A percentile compares a stretch with the other conserved stretches of the same genome.
Conservation (phyloP, 2,888 invertebrate genomes). For the Dendrolimus houi region DNA sequence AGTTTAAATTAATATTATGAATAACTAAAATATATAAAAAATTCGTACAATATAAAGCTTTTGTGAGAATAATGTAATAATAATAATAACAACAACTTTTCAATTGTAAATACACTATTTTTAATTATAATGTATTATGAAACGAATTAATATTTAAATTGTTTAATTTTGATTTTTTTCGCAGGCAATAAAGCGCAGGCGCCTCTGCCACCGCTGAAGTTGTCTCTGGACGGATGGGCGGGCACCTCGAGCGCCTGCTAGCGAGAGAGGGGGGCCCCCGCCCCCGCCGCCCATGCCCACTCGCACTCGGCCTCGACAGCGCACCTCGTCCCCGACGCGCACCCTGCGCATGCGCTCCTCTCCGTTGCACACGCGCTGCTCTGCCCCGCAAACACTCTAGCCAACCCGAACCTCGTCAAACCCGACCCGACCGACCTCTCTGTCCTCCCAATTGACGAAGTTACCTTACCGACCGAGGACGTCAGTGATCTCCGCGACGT, state of each 20-base stretch:
- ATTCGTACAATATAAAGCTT: too few species aligned
- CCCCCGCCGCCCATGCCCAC: conserved; percentile 12
- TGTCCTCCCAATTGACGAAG: conserved; percentile 42
- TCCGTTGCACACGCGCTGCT: conserved; percentile 55
- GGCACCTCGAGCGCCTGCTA: conserved; percentile 73
- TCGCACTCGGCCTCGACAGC: conserved; percentile 19
- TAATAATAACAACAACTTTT: neutral
- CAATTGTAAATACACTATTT: conserved; percentile 4
- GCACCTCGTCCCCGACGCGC: conserved; percentile 37
- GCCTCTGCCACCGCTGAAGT: conserved; percentile 76
- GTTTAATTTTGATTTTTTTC: conserved; percentile 7
- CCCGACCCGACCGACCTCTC: conserved; percentile 10
- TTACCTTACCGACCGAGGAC: conserved; percentile 42
- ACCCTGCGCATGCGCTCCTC: conserved; percentile 50
- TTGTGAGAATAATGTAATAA: too few species aligned
- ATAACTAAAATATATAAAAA: neutral
- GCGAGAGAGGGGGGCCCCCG: conserved; percentile 45
- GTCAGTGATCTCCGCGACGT: conserved; percentile 63
- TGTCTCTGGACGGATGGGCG: conserved; percentile 75
- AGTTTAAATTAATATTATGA: too few species aligned
- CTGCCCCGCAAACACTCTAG: conserved; percentile 41
- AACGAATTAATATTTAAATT: neutral
- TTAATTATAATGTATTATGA: neutral
- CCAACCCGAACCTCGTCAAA: conserved; percentile 11
- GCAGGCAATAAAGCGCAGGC: conserved; percentile 77